phyloP scores from a whole-genome alignment of 2,113 vertebrate species.

The Suricata suricatta region DNA sequence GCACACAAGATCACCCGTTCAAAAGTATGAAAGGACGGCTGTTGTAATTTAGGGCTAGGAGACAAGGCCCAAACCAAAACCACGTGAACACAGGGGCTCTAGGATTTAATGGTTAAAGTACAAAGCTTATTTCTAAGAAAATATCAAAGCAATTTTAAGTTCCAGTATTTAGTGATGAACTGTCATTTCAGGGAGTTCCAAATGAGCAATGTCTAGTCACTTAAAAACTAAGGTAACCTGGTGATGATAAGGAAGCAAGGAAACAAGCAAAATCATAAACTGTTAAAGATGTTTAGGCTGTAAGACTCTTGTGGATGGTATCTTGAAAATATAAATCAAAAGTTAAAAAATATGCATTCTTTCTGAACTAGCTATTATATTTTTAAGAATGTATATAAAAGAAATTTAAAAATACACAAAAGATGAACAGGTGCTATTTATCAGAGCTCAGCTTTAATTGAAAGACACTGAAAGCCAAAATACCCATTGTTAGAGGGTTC shows the following conservation, averaged over 20 bases:
- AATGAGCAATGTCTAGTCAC: not conserved
- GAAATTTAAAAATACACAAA: slow-evolving; percentile 20
- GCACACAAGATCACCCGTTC: not conserved
- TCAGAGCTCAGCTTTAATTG: not conserved
- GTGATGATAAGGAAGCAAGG: not conserved
- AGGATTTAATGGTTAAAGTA: not conserved
- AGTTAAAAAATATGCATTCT: not conserved
- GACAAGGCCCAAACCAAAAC: not conserved
- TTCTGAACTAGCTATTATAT: not conserved
- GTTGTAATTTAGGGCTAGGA: not conserved
- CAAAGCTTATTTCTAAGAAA: not conserved
- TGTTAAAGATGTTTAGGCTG: not conserved
- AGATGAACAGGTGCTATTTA: not conserved
- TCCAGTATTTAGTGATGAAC: slow-evolving; percentile 30
- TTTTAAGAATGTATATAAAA: slow-evolving; percentile 9
- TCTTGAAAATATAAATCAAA: slow-evolving; percentile 1
- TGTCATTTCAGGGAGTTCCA: not conserved
- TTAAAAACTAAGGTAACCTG: not conserved
- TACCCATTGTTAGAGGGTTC: not conserved
- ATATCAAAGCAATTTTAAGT: slow-evolving; percentile 3
- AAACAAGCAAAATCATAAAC: slow-evolving; percentile 11
- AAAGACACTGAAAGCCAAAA: slow-evolving; percentile 38
- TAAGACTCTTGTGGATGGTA: not conserved
- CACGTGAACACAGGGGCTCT: not conserved
- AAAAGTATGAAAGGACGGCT: not conserved